Evolutionary conservation across 2,797 vertebrate genomes (phyloP), one percentile per base, ranked within the genome.

Genomic region (Halcyon chelicuti): DNA sequence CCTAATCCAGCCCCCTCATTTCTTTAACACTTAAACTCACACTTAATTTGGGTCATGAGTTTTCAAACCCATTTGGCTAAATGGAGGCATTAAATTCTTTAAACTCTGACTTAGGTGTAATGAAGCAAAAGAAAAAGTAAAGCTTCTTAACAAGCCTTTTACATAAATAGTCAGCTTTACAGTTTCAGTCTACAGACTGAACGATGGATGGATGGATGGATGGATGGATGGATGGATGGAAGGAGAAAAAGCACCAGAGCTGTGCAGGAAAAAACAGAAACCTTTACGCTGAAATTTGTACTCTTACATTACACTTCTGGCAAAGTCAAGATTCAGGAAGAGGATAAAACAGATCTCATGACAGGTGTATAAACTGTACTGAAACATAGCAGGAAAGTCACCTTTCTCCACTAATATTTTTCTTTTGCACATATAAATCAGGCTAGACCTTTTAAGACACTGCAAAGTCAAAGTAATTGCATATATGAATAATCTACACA

Each of bases 291-390:
- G 31, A 83, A 79, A 66, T 78, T 90, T 84, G 47, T n/a, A 44
- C 39, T 58, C 35, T 71, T 80, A 25, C 20, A 74, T 80, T 58
- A 62, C 67, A 76, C 14, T 92, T 86, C 25, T 88, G 86, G 33
- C 79, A 82, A 90, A 85, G 44, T n/a, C 67, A 71, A 58, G 37
- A 67, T 62, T 80, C 79, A 91, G 90, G 88, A 96, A 94, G 63
- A 86, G 37, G 39, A 82, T 74, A 84, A 91, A 91, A 73, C 21
- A 90, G 33, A 84, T 29, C 37, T 76, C 63, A 76, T 10, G 60
- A 93, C 91, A 94, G 31, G 70, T 92, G 22, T 42, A 91, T 89
- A 94, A 91, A 93, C 58, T 90, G 60, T 88, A 84, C 62, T 78
- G 40, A 40, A 91, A 76, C n/a, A 55, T 8, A 17, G 71, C 55